Evolutionary conservation across 2,797 vertebrate species (phyloP), one percentile per base, ranked within the genome.

Genomic region (Anas acuta): DNA sequence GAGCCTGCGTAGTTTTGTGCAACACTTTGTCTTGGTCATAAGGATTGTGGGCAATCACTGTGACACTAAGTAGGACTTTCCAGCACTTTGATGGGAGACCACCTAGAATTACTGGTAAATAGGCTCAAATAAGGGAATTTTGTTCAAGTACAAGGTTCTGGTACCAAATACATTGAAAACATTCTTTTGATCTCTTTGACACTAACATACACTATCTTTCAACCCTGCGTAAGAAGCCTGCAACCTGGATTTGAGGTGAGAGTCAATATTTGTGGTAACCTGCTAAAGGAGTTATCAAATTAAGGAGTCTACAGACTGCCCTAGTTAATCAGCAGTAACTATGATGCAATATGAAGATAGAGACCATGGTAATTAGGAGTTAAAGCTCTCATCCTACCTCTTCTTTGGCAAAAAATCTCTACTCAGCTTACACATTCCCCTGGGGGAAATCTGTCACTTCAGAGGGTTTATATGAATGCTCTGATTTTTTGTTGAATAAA

Each of bases 81-180:
- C 92, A 94, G 72, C 32, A 67, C 78, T 95, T 92, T 89, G 88
- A 60, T 79, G 71, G 39, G n/a, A 94, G 90, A 93, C 92, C 94
- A 96, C 93, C 92, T 95, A 93, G 90, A 94, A 95, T 58, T 84
- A 65, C 67, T 93, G 72, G 67, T 87, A 92, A 96, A 94, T 49
- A 87, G 58, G 79, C 30, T 87, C 67, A 71, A 84, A 73, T 30
- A 43, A 54, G 25, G 41, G 33, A 80, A 45, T 90, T 90, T 65
- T 85, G n/a, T 72, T 93, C 33, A 67, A 95, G 15, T 49, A 47
- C 39, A 79, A 57, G 28, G 39, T 89, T 89, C 60, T 84, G 61
- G 49, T 89, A 95, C 57, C 57, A 90, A 41, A 49, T 61, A 84
- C 28, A 57, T 72, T 90, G 69, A 79, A 89, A 94, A 60, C 2